These are phyloP conservation scores for Nycticryphes semicollaris DNA, from an alignment of 2,113 vertebrate species.

Conservation along the genomic window DNA sequence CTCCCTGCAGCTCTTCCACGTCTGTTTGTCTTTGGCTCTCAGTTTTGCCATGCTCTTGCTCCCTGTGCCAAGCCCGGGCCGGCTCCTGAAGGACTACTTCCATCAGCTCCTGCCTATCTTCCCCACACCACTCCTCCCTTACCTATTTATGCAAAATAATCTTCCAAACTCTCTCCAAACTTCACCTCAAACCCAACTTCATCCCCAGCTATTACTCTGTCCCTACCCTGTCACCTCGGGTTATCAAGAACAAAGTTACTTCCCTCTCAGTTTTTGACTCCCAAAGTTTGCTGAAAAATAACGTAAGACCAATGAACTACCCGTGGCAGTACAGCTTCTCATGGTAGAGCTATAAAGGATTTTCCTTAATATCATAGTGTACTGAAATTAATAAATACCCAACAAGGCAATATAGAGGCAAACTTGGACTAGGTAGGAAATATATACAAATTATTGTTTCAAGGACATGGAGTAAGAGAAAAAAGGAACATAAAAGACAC, in stretches of 20 bases:
- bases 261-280: neutral
- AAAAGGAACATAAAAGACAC: neutral
- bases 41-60: neutral
- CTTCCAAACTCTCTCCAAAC: neutral
- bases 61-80: fast-evolving
- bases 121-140: fast-evolving
- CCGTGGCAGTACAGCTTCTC: neutral
- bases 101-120: neutral
- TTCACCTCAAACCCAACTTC: neutral
- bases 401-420: neutral
- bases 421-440: neutral
- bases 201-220: neutral
- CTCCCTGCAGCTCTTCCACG: neutral
- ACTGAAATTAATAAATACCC: neutral
- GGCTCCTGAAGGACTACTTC: neutral
- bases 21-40: neutral
- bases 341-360: neutral
- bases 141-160: neutral
- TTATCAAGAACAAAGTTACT: neutral
- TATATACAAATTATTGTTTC: neutral
- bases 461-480: neutral
- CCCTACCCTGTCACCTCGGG: fast-evolving
- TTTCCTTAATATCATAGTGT: neutral
- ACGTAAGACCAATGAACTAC: neutral
- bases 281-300: neutral